Evolutionary conservation across 2,113 vertebrate genomes (phyloP).

Genomic region (Notechis scutatus): DNA sequence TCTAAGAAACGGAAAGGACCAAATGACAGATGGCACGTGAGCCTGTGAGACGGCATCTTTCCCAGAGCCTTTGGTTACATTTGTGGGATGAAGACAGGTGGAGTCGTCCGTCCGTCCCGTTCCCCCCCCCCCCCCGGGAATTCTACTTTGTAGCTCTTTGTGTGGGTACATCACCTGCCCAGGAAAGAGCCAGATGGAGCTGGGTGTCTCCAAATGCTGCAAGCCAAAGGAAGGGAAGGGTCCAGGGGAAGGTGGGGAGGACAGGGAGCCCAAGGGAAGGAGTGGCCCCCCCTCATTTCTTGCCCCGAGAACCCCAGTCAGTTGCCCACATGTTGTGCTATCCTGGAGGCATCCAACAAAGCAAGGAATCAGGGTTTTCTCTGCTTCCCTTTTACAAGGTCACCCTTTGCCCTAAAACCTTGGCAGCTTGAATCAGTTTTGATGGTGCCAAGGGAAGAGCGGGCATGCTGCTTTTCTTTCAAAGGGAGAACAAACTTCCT

Average conservation of each 20-base stretch:
- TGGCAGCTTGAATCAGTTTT: neutral
- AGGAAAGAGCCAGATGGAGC: too few relatives aligned
- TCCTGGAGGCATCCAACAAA: neutral
- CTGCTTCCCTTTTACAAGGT: neutral
- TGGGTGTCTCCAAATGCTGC: neutral
- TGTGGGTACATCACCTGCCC: neutral
- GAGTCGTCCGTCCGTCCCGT: too few relatives aligned
- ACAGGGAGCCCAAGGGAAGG: neutral
- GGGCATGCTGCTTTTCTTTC: neutral
- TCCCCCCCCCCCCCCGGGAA: neutral
- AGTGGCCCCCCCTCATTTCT: neutral
- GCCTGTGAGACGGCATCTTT: neutral
- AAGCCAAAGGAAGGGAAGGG: neutral
- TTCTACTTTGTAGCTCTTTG: neutral
- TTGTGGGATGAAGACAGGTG: neutral
- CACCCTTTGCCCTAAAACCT: neutral
- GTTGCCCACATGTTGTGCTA: neutral
- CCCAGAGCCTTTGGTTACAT: neutral
- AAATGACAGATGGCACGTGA: neutral
- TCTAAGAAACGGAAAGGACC: accelerated
- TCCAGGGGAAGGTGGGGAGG: neutral
- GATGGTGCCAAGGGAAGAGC: neutral
- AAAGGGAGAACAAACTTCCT: neutral
- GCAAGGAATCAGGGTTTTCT: neutral
- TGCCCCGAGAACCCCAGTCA: neutral